Base-by-base conservation (phyloP, 2,888 invertebrate genomes). In the Pardosa pseudoannulata region DNA sequence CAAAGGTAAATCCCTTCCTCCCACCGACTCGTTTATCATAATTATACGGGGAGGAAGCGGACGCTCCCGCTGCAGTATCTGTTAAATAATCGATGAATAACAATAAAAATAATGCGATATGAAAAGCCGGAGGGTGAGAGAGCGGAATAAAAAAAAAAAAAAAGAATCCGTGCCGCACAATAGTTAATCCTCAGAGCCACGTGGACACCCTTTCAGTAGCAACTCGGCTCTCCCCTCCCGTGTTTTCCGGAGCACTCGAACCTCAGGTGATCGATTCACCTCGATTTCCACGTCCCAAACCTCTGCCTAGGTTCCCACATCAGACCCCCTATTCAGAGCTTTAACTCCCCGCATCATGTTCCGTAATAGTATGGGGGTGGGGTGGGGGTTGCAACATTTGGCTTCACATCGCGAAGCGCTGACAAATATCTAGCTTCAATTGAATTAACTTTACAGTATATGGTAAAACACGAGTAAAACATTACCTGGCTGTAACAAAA, bases 241-340 rank as follows among this genome's bases (percentile, higher is more conserved):
- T 46, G 70, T 62, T 64, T 62, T 68, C 65, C 71, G 39, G 29
- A 36, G 46, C 41, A 83, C 76, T 76, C 72, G 72, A 72, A 65
- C 50, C n/a, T 79, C 85, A 86, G 85, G 85, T 86, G 85, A 86
- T 86, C 79, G 79, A 86, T 86, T 74, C 74, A 79, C 85, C 85
- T 86, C 68, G 50, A 67, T 32, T 67, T 28, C 36, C n/a, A n/a
- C n/a, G 27, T 32, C 32, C 32, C 19, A 9, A 67, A 32, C 31
- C 32, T 9, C 36, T 36, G 36, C 23, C 19, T 31, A 31, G 67
- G 36, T 67, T 67, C 67, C 67, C 67, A 31, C 19, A n/a, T 36
- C 28, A 32, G n/a, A 19, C n/a, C n/a, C n/a, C 64, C 67, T 23
- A n/a, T 32, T 32, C 19, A 32, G 19, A 67, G 16, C 19, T 31